phyloP scores from a whole-genome alignment of 2,113 vertebrate species.

The Nycticebus coucang region DNA sequence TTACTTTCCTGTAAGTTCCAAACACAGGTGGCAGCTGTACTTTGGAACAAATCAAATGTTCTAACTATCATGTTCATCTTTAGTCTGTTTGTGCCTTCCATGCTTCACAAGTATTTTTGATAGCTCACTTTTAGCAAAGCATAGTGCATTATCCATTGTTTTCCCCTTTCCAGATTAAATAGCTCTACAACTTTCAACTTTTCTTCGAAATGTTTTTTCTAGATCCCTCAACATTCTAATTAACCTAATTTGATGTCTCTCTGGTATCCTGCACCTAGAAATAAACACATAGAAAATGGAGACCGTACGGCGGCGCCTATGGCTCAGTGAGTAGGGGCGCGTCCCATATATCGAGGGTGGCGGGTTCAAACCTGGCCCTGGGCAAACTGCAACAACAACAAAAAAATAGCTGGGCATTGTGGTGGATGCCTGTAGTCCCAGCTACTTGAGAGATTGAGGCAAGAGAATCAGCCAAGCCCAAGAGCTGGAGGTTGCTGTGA shows the following conservation, averaged over 20 bases:
- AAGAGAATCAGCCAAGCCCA: too few species aligned
- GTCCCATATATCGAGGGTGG: too few species aligned
- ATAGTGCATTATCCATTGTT: neutral
- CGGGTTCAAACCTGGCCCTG: too few species aligned
- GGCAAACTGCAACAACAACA: too few species aligned
- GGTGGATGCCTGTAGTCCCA: too few species aligned
- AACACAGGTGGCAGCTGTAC: neutral
- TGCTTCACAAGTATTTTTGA: neutral
- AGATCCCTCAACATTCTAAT: neutral
- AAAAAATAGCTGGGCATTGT: too few species aligned
- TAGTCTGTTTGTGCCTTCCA: neutral
- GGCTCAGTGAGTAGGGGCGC: too few species aligned
- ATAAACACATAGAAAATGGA: slow-evolving; percentile 12
- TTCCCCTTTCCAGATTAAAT: neutral
- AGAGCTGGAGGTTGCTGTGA: too few species aligned
- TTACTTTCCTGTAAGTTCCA: neutral
- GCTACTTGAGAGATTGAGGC: too few species aligned
- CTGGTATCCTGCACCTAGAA: neutral
- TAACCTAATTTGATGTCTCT: neutral
- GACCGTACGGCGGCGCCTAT: neutral
- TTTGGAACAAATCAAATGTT: neutral
- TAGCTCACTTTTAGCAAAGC: neutral
- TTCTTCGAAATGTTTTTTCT: neutral
- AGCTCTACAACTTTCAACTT: neutral
- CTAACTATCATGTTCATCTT: neutral